Evolutionary conservation across 2,888 invertebrate genomes (phyloP).

Genomic region (Hirtodrosophila alboralis): DNA sequence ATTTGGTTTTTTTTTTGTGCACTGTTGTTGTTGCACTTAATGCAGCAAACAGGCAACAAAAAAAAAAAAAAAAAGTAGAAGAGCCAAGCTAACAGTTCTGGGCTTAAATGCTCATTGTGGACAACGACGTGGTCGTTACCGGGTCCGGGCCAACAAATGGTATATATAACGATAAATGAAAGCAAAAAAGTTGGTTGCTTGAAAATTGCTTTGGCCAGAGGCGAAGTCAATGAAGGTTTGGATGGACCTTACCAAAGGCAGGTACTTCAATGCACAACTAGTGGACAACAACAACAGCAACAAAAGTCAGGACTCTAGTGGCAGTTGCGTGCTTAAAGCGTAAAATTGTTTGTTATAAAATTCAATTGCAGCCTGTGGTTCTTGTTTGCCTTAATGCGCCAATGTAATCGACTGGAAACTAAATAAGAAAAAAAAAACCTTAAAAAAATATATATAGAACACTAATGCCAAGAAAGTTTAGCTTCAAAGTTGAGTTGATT

Average conservation of each 20-base stretch:
- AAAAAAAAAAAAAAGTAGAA: conserved; percentile 18
- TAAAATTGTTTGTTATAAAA: conserved; percentile 79
- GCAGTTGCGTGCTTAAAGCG: conserved; percentile 69
- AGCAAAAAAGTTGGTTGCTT: conserved; percentile 62
- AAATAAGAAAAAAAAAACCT: conserved; percentile 13
- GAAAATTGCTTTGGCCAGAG: conserved; percentile 66
- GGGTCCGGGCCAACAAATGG: conserved; percentile 51
- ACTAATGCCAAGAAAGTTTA: conserved; percentile 56
- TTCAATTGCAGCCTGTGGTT: conserved; percentile 61
- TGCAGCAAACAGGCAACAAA: conserved; percentile 28
- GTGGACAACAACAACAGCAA: conserved; percentile 35
- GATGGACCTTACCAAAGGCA: conserved; percentile 31
- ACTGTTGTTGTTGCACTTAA: conserved; percentile 43
- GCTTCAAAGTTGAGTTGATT: conserved; percentile 39
- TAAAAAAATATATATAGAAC: background rate
- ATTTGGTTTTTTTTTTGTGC: conserved; percentile 19
- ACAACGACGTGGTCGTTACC: conserved; percentile 30
- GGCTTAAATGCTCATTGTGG: conserved; percentile 55
- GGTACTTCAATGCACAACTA: conserved; percentile 61
- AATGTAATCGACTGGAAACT: conserved; percentile 59
- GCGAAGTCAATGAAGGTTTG: conserved; percentile 72
- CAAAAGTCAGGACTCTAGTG: conserved; percentile 53
- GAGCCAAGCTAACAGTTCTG: conserved; percentile 14
- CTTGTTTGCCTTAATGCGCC: conserved; percentile 42
- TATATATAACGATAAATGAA: conserved; percentile 75